Base-by-base conservation (phyloP, 2,888 invertebrate genomes). In the Apotomis capreana region DNA sequence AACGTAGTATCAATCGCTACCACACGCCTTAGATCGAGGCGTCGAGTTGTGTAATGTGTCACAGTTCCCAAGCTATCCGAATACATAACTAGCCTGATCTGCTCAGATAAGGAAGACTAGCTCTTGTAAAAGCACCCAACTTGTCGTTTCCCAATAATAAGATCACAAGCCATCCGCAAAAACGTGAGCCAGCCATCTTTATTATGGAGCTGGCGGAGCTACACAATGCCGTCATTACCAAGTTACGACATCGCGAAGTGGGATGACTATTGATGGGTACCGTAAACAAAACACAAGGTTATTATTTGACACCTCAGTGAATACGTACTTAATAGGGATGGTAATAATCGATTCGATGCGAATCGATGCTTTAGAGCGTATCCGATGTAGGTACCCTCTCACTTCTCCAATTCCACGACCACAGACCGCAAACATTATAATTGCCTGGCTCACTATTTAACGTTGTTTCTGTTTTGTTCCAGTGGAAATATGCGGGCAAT, bases 11-110 rank as follows among this genome's bases (percentile, higher is more conserved):
- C 55, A 57, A 67, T 67, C 69, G 63, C 51, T 15, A 26, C 10
- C 36, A 59, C 49, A 37, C 55, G n/a, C 55, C 44, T 54, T 26
- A 55, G 51, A 46, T 67, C 61, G 60, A 58, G 13, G 26, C 61
- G 51, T 58, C 58, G 70, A 44, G 80, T 90, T 90, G 84, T 85
- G 87, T 81, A 91, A 91, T 80, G 61, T 78, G 89, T 83, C 86
- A 88, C 87, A 86, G 86, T 92, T 92, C 91, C 84, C 92, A 92
- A 83, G 87, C 84, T 76, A 86, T 83, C 85, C 81, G 89, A 88
- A 89, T 84, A 83, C 88, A 90, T 89, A 90, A 91, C 89, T 84
- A 88, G 87, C 80, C 78, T 80, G 88, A 90, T 90, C 83, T 82
- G 80, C 76, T 75, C 78, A 84, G 90, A 92, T 90, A 90, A 88